Conservation (phyloP, 2,888 invertebrate species). For the Tetragonula carbonaria region DNA sequence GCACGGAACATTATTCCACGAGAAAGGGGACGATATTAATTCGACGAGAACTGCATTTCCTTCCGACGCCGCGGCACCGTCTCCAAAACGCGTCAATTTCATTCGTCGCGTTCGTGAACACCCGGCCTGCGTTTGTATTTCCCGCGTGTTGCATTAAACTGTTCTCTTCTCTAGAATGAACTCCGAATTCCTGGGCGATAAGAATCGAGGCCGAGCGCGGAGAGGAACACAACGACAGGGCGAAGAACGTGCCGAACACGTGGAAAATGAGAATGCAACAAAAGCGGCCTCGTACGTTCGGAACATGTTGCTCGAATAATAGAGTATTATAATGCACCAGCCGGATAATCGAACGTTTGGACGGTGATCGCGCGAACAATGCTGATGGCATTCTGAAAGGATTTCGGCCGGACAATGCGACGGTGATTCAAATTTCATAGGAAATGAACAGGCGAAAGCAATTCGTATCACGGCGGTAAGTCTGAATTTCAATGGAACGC, state of each 20-base stretch:
- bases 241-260: not conserved
- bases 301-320: conserved; percentile 44
- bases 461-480: conserved; percentile 13
- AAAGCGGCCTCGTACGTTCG: not conserved
- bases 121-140: not conserved
- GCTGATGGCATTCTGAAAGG: conserved; percentile 27
- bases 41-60: not conserved
- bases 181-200: conserved; percentile 7
- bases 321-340: conserved; percentile 30
- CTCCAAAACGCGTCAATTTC: conserved; percentile 7
- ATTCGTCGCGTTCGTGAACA: conserved; percentile 12
- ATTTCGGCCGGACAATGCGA: conserved; percentile 35
- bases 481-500: not conserved
- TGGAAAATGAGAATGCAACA: conserved; percentile 37
- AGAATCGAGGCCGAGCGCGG: not conserved
- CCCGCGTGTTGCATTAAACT: conserved; percentile 1
- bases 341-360: conserved; percentile 39
- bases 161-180: conserved; percentile 26
- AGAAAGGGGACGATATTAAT: not conserved
- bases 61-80: not conserved
- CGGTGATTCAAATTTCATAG: conserved; percentile 32
- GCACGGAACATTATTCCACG: no score
- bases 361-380: conserved; percentile 34
- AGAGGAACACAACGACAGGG: not conserved
- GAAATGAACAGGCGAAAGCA: conserved; percentile 21